Conservation (phyloP, 2,797 vertebrate genomes). For the Lagorchestes hirsutus region DNA sequence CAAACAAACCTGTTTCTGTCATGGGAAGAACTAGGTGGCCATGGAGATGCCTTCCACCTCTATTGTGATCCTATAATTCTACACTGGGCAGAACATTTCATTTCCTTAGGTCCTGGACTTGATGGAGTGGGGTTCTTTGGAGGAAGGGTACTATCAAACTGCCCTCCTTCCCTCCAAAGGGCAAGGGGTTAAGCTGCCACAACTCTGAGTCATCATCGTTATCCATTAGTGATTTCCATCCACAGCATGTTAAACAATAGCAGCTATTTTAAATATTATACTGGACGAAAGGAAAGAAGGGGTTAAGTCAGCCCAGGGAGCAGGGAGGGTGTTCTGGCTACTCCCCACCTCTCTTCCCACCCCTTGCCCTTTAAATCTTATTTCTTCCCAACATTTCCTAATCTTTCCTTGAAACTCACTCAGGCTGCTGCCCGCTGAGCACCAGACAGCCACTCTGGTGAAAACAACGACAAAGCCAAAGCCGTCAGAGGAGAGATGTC, state of each 20-base stretch:
- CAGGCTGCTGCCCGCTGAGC: constrained; percentile 19
- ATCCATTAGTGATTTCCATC: not conserved
- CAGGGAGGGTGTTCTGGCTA: not conserved
- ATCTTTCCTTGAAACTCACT: constrained; percentile 53
- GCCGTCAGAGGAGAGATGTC: constrained; percentile 58
- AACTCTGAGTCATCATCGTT: not conserved
- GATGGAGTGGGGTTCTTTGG: not conserved
- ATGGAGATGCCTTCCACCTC: not conserved
- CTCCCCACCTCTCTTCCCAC: not conserved
- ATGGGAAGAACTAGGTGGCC: not conserved
- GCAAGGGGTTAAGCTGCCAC: not conserved
- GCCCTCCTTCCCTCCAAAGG: not conserved
- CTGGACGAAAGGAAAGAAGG: constrained; percentile 27
- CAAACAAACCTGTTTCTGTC: not conserved
- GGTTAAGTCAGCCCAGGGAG: constrained; percentile 9
- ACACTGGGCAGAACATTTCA: not conserved
- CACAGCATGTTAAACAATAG: not conserved
- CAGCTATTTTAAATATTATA: not conserved
- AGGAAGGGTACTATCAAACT: not conserved
- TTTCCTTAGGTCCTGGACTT: not conserved
- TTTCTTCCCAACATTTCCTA: not conserved
- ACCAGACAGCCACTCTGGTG: not conserved
- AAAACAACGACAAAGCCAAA: constrained; percentile 40
- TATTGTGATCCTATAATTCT: not conserved
- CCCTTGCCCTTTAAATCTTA: not conserved